phyloP scores from a whole-genome alignment of 2,797 vertebrate genomes.

The Clamator glandarius region DNA sequence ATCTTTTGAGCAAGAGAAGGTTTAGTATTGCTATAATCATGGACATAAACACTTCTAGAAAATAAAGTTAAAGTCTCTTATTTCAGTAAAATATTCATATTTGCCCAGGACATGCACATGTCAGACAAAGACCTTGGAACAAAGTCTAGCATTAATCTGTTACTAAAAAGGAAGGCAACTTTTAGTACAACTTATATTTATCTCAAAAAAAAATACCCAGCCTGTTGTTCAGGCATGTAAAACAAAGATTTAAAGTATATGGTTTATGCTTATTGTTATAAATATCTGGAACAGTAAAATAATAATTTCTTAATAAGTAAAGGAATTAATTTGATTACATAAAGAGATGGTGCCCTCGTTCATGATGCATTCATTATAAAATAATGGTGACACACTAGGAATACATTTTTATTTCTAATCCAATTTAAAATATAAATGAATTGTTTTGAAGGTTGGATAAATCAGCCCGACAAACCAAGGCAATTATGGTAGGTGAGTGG shows the following conservation, averaged over 20 bases:
- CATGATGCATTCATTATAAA: neutral
- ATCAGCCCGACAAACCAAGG: neutral
- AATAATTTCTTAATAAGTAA: neutral
- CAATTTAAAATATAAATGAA: constrained; percentile 19
- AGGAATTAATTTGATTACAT: neutral
- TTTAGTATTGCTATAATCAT: neutral
- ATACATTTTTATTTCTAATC: constrained; percentile 10
- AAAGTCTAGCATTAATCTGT: neutral
- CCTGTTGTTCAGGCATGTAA: neutral
- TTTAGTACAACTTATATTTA: neutral
- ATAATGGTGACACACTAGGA: neutral
- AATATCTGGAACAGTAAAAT: neutral
- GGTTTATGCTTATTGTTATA: neutral
- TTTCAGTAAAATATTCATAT: neutral
- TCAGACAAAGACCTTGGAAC: neutral
- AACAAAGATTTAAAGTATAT: neutral
- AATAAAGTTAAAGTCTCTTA: neutral
- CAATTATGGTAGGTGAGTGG: constrained; percentile 26
- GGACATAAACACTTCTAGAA: neutral
- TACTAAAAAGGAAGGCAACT: neutral
- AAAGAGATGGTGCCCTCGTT: neutral
- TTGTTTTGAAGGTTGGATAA: constrained; percentile 42
- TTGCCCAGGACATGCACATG: neutral
- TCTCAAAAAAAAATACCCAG: neutral
- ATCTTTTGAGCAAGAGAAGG: neutral